Conservation (phyloP, 2,888 invertebrate species). For the Tricholauxania praeusta region DNA sequence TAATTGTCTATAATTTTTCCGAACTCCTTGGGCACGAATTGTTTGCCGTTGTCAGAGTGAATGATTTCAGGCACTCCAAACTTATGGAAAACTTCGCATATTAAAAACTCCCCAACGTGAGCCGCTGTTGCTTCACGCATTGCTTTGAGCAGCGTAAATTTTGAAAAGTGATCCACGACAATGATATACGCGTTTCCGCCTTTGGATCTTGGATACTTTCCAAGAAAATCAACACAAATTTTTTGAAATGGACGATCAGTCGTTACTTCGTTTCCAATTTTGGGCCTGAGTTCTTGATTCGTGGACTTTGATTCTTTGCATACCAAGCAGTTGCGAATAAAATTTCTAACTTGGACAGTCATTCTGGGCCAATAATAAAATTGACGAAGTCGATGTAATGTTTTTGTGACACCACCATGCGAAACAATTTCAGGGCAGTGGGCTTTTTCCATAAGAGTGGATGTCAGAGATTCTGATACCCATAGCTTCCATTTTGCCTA, state of each 20-base stretch:
- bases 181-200: too few species aligned
- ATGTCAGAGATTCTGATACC: conserved; percentile 27
- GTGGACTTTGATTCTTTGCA: conserved; percentile 35
- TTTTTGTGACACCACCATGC: conserved; percentile 33
- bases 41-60: conserved; percentile 43
- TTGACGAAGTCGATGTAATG: neutral
- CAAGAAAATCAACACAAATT: too few species aligned
- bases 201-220: too few species aligned
- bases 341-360: conserved; percentile 16
- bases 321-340: conserved; percentile 6
- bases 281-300: neutral
- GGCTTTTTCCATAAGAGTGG: conserved; percentile 20
- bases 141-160: too few species aligned
- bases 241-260: too few species aligned
- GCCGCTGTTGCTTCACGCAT: conserved; percentile 3
- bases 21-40: conserved; percentile 38
- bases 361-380: conserved; percentile 35
- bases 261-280: too few species aligned
- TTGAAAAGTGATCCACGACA: too few species aligned
- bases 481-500: conserved; percentile 23
- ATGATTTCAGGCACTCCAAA: neutral
- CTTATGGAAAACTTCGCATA: neutral
- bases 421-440: conserved; percentile 4
- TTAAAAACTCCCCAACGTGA: neutral
- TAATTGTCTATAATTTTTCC: conserved; percentile 21